Conservation (phyloP, 2,113 vertebrate genomes). For the Meles meles region DNA sequence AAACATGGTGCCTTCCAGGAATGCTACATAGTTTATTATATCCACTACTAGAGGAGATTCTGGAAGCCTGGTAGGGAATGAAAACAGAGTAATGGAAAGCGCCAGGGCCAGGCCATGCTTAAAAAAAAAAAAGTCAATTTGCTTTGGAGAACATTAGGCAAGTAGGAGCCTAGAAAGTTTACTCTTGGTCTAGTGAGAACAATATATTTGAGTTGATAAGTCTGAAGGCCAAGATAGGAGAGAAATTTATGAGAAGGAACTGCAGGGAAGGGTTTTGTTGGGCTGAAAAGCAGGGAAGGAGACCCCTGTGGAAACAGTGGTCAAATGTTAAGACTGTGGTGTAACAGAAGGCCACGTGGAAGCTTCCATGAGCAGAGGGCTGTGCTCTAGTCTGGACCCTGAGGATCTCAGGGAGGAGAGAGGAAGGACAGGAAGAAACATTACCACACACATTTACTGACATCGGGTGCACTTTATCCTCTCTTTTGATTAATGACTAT, state of each 20-base stretch:
- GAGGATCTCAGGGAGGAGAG: not conserved
- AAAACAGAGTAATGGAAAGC: not conserved
- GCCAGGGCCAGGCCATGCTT: not conserved
- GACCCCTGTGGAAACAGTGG: rapidly evolving
- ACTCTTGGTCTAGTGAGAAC: not conserved
- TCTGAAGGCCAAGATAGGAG: not conserved
- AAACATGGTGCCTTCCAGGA: not conserved
- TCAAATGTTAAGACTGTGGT: not conserved
- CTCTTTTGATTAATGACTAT: not conserved
- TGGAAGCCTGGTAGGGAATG: not conserved
- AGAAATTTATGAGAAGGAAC: not conserved
- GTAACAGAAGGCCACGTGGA: not conserved
- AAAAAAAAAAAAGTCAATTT: not conserved
- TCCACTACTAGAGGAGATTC: not conserved
- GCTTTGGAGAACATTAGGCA: not conserved
- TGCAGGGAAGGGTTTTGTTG: not conserved
- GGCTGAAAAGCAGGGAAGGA: not conserved
- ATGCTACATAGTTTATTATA: not conserved
- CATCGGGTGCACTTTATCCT: not conserved
- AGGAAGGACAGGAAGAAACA: not conserved
- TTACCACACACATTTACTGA: not conserved
- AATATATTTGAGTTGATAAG: not conserved
- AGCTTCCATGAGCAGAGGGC: not conserved
- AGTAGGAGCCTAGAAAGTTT: not conserved
- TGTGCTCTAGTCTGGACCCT: not conserved